These are phyloP conservation scores for Palythoa grandis DNA, from an alignment of 92 coral and sea anemone genomes.

Conservation along the genomic window DNA sequence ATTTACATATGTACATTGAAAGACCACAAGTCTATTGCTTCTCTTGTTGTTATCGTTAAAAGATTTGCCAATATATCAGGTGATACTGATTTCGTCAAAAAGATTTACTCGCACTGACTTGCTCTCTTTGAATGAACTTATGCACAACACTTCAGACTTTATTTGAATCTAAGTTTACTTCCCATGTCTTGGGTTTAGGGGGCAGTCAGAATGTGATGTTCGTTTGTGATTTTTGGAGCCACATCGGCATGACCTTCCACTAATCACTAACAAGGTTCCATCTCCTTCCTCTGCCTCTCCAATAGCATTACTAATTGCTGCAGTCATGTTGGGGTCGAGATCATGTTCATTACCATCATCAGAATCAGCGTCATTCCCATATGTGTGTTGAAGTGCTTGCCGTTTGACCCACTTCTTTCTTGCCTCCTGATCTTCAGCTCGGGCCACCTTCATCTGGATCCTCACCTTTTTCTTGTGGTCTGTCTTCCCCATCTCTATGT, in stretches of 20 bases:
- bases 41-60: neutral
- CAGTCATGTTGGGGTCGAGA: neutral
- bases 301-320: constrained; percentile 3
- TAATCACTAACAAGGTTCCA: neutral
- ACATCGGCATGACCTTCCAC: constrained; percentile 1
- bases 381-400: constrained; percentile 44
- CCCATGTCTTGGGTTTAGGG: neutral
- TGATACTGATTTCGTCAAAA: neutral
- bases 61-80: neutral
- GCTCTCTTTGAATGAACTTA: neutral
- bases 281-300: neutral
- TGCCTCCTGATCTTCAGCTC: constrained; percentile 63
- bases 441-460: constrained; percentile 5
- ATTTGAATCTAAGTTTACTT: neutral
- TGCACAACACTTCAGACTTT: neutral
- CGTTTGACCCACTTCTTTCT: constrained; percentile 60
- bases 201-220: constrained; percentile 16
- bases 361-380: constrained; percentile 58
- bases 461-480: constrained; percentile 5
- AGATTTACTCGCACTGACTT: neutral
- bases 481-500: constrained; percentile 30
- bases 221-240: constrained; percentile 18
- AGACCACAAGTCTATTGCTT: neutral
- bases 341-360: constrained; percentile 9
- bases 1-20: neutral